A percentile compares a stretch with the other conserved stretches of the same genome.
phyloP scores from a whole-genome alignment of 2,797 vertebrate species.

The Echeneis naucrates region DNA sequence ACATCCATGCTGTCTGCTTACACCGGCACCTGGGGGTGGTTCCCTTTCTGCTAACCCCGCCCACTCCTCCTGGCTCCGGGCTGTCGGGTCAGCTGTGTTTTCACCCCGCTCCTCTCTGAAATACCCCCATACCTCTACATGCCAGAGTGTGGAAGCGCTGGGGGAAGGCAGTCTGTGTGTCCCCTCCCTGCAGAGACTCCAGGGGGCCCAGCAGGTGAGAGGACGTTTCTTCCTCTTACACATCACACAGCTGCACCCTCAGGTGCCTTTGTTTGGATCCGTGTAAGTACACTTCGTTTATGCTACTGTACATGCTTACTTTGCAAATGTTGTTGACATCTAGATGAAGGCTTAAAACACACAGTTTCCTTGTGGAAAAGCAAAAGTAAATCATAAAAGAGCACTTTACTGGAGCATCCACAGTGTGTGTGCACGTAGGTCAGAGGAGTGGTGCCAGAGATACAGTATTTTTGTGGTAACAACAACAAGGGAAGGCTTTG shows the following conservation, averaged over 20 bases:
- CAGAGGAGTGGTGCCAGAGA: neutral
- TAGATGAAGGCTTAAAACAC: neutral
- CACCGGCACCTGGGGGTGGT: conserved; percentile 1
- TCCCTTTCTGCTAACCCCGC: conserved; percentile 31
- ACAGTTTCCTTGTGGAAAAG: neutral
- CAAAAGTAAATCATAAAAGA: neutral
- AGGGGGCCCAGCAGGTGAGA: conserved; percentile 42
- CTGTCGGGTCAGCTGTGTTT: conserved; percentile 9
- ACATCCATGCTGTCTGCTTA: neutral
- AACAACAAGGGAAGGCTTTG: neutral
- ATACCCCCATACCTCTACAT: conserved; percentile 2
- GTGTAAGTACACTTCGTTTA: neutral
- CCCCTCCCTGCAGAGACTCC: neutral
- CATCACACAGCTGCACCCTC: neutral
- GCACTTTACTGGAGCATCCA: neutral
- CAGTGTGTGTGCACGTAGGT: neutral
- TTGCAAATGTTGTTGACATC: neutral
- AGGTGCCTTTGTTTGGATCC: neutral
- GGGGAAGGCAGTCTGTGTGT: no score
- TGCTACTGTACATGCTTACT: neutral
- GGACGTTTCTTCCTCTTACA: neutral
- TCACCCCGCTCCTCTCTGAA: neutral
- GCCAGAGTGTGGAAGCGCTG: neutral
- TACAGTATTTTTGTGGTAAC: neutral
- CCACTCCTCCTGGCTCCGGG: conserved; percentile 24